Evolutionary conservation across 2,113 vertebrate species (phyloP), one percentile per base, ranked within the genome.

Genomic region (Pseudorasbora parva): DNA sequence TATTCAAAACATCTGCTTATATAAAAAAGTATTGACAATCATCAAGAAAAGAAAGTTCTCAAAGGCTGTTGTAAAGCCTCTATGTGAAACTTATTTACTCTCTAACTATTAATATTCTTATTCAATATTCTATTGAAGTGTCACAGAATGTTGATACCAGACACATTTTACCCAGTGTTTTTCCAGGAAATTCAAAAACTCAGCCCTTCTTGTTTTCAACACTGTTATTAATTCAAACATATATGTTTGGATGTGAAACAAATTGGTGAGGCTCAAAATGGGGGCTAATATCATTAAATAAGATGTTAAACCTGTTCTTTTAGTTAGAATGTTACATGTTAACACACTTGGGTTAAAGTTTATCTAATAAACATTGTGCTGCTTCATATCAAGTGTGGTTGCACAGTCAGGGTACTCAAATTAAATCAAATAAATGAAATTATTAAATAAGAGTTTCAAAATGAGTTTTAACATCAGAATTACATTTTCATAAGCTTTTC

Each of bases 151-250:
- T 74, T 74, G 49, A 19, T 51, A 74, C 72, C 47, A 51, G 72
- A 74, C 14, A 74, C 72, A 51, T 51, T 51, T 30, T 54, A 27
- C 33, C 17, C 82, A 76, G 68, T 60, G 86, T 25, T 90, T 92
- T 89, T 91, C 90, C 84, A 77, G 56, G 84, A 81, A 69, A 81
- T 81, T 17, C 27, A 25, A 33, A 82, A 66, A 21, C 5, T 33
- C 25, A 56, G 51, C 92, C 1, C 21, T 54, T 54, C 51, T 54
- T 84, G 9, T 66, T 27, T 73, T 49, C 71, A 49, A 25, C 27
- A 69, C 14, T 41, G 93, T 91, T 93, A 93, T 91, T 91, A 75
- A 90, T 90, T 87, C 51, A 92, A 94, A 94, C 93, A 94, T 15
- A 84, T 51, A 47, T 93, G 92, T 93, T 94, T 94, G 83, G 78